phyloP scores from a whole-genome alignment of 92 coral and sea anemone species.

The Porites rus region DNA sequence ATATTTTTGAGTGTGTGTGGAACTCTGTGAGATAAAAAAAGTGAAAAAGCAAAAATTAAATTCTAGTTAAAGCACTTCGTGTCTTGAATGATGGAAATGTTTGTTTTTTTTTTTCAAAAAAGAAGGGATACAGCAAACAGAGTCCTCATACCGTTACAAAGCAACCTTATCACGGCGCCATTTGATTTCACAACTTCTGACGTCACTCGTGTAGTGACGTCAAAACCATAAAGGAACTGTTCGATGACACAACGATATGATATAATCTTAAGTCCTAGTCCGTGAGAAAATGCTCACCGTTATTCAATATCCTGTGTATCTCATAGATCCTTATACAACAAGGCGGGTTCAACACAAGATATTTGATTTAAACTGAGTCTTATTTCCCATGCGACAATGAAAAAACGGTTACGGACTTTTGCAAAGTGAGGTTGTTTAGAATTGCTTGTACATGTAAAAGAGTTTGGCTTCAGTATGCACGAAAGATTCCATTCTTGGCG shows the following conservation, averaged over 20 bases:
- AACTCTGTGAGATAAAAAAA: too few species aligned
- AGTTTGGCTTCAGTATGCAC: too few species aligned
- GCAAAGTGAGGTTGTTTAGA: too few species aligned
- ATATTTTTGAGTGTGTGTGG: not conserved
- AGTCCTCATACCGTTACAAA: not conserved
- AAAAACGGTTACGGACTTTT: not conserved
- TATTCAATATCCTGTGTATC: not conserved
- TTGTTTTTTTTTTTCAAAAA: not conserved
- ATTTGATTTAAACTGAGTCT: not conserved
- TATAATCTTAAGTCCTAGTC: not conserved
- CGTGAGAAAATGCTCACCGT: slow-evolving; percentile 3
- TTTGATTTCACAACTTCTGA: not conserved
- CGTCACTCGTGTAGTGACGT: not conserved
- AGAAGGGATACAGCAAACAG: not conserved
- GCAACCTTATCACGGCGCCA: not conserved
- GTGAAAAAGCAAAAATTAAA: too few species aligned
- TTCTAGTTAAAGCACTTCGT: not conserved
- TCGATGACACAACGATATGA: not conserved
- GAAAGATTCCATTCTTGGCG: too few species aligned
- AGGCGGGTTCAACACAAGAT: not conserved
- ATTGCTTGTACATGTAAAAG: too few species aligned
- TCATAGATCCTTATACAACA: not conserved
- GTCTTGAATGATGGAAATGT: not conserved
- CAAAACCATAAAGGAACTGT: slow-evolving; percentile 7
- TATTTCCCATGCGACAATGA: not conserved